A percentile compares a stretch with the other conserved stretches of the same genome.
Conservation (phyloP, 1,140 invertebrate genomes). For the Diabrotica virgifera region DNA sequence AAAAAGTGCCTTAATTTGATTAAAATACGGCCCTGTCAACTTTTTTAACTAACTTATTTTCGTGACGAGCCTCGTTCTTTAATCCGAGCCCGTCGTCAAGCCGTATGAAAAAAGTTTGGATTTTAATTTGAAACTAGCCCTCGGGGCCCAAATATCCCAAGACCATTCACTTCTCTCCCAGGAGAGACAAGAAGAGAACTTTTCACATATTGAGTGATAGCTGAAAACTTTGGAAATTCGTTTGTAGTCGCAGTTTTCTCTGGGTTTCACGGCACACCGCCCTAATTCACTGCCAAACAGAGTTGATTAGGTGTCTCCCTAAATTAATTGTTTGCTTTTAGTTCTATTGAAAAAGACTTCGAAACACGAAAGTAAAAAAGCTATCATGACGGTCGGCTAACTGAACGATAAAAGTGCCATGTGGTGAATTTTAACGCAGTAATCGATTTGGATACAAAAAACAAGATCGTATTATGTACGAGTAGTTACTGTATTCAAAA, state of each 20-base stretch:
- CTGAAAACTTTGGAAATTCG: conserved; percentile 1
- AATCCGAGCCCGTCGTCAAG: neutral
- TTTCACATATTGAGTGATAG: neutral
- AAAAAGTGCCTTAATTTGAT: too few relatives aligned
- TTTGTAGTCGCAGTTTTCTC: neutral
- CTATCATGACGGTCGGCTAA: too few relatives aligned
- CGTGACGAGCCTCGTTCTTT: conserved; percentile 1
- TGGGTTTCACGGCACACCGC: neutral
- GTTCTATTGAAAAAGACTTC: conserved; percentile 2
- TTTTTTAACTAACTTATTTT: neutral
- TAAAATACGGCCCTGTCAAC: too few relatives aligned
- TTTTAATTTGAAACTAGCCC: neutral
- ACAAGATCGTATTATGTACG: too few relatives aligned
- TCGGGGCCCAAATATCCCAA: neutral
- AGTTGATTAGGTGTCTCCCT: conserved; percentile 2
- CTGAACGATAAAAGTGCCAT: too few relatives aligned
- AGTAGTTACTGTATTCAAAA: too few relatives aligned
- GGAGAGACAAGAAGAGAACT: neutral
- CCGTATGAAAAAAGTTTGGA: conserved; percentile 2
- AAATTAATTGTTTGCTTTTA: conserved; percentile 1
- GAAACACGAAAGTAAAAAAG: neutral
- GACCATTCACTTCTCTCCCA: neutral
- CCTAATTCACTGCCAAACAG: neutral
- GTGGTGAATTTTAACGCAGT: too few relatives aligned
- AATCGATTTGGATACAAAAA: too few relatives aligned